Base-by-base conservation (phyloP, 23 tunicate species). In the Corella eumyota region DNA sequence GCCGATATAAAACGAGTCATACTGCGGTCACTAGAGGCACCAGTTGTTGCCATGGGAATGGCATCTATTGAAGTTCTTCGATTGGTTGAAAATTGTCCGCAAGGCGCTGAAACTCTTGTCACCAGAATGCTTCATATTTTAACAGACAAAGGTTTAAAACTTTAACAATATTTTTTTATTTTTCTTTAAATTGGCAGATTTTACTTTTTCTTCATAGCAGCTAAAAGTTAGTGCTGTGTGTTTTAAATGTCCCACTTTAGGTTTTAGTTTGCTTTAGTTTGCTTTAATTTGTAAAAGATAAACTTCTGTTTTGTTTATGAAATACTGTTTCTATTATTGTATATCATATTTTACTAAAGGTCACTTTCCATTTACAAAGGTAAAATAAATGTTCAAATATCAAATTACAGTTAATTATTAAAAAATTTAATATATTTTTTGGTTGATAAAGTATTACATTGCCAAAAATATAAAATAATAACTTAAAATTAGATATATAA, bases 51-150 rank as follows among this genome's bases (percentile, higher is more conserved):
- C 30, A 69, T 93, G 82, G 88, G 86, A n/a, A 88, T 85, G 99
- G 70, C 69, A 2, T 85, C 87, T 15, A 50, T 70, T 5, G 77
- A 88, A 28, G 65, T 93, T 1, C 70, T 93, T 2, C 32, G 29
- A 4, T 60, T 93, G 55, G 95, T 93, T 21, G 81, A 77, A 33
- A 68, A 56, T 51, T 84, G 95, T 56, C 99, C 99, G 2, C 67
- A 78, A 64, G 95, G 95, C n/a, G 93, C 90, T 0, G 99, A 93
- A 45, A 84, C 99, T 3, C 36, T 93, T 33, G 95, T 93, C 63
- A 93, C 99, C 30, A 55, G 95, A 53, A 78, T 84, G 72, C 78
- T 93, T 33, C 95, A 84, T 53, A 93, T 80, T 23, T 77, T 93
- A 38, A 93, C 99, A 13, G 95, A 93, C 40, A 78, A 77, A 67